phyloP scores from a whole-genome alignment of 2,888 invertebrate species.

The Harpalus rubripes region DNA sequence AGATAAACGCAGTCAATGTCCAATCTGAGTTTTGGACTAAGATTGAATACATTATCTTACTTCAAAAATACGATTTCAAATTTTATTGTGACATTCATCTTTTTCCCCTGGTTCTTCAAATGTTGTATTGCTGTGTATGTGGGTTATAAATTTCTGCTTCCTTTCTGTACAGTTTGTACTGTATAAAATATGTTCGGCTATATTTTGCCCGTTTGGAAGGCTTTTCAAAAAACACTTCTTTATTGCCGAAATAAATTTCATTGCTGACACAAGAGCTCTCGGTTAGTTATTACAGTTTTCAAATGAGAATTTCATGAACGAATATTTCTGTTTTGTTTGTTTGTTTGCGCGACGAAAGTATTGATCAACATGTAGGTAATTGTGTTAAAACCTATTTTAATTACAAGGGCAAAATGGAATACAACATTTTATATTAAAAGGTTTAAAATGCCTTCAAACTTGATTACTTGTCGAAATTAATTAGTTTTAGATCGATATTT shows the following conservation, averaged over 20 bases:
- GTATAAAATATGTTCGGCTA: background rate
- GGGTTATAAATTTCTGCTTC: background rate
- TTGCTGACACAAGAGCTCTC: background rate
- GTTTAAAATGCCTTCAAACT: slow-evolving; percentile 20
- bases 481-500: background rate
- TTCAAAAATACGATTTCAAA: too few species aligned
- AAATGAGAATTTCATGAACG: slow-evolving; percentile 31
- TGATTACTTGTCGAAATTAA: slow-evolving; percentile 11
- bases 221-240: background rate
- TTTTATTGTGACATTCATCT: too few species aligned
- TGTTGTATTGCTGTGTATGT: too few species aligned
- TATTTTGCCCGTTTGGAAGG: background rate
- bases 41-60: too few species aligned
- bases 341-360: background rate
- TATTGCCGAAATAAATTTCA: background rate
- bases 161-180: background rate
- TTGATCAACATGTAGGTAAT: slow-evolving; percentile 13
- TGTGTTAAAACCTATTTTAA: slow-evolving; percentile 36
- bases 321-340: slow-evolving; percentile 11
- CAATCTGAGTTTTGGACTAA: too few species aligned
- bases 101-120: too few species aligned
- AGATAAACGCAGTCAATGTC: too few species aligned
- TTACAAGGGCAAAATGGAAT: slow-evolving; percentile 17
- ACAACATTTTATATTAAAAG: slow-evolving; percentile 29
- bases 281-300: slow-evolving; percentile 2